Evolutionary conservation across 2,888 invertebrate genomes (phyloP).

Genomic region (Tachina grossa): DNA sequence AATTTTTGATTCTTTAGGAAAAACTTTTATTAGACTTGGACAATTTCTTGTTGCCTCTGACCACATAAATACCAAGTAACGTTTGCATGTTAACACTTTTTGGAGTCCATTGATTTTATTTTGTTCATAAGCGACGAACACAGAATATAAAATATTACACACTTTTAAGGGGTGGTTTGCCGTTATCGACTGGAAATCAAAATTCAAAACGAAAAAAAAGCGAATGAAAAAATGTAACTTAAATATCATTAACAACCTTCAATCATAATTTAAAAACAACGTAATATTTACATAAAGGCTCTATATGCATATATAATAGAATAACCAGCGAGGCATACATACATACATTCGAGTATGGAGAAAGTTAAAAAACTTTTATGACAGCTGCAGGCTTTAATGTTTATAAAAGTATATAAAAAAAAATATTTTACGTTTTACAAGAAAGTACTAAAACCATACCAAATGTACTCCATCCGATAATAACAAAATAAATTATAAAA

Average conservation of each 20-base stretch:
- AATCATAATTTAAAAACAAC: constrained; percentile 20
- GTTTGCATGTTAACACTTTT: not conserved
- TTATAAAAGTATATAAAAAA: too few relatives aligned
- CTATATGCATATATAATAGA: not conserved
- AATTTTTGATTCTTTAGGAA: too few relatives aligned
- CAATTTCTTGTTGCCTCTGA: too few relatives aligned
- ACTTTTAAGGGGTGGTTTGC: constrained; percentile 14
- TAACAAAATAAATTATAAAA: too few relatives aligned
- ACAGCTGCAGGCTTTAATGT: too few relatives aligned
- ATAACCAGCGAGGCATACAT: not conserved
- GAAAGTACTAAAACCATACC: too few relatives aligned
- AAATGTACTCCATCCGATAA: too few relatives aligned
- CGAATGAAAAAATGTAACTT: not conserved
- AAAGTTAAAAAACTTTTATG: not conserved
- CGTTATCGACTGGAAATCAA: constrained; percentile 28
- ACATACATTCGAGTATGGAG: too few relatives aligned
- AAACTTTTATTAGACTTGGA: too few relatives aligned
- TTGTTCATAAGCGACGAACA: too few relatives aligned
- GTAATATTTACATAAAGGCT: not conserved
- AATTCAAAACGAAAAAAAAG: not conserved
- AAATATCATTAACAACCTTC: constrained; percentile 29
- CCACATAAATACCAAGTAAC: not conserved
- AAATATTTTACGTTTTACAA: too few relatives aligned
- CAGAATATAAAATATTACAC: constrained; percentile 8
- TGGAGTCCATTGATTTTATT: too few relatives aligned